Evolutionary conservation across 1,140 invertebrate species (phyloP).

Genomic region (Anoplophora glabripennis): DNA sequence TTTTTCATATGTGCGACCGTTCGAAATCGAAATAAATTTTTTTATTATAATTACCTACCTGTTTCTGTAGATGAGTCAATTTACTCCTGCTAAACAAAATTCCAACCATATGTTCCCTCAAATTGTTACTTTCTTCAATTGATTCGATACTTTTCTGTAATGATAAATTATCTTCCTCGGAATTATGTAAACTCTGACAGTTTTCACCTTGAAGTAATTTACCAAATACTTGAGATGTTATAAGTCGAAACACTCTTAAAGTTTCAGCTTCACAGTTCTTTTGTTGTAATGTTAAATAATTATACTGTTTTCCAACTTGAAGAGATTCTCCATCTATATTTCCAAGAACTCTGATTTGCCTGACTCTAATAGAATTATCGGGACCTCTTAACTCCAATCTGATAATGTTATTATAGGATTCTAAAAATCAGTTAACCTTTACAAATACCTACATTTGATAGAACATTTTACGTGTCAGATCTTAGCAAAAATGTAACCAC

Average conservation of each 20-base stretch:
- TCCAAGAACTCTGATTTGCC: constrained; percentile 73
- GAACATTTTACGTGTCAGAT: not conserved
- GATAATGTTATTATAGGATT: constrained; percentile 57
- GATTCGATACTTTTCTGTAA: constrained; percentile 53
- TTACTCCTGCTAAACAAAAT: constrained; percentile 94
- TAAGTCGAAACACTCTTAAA: constrained; percentile 86
- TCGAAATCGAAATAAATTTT: too few relatives aligned
- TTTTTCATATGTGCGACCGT: too few relatives aligned
- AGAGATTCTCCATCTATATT: constrained; percentile 55
- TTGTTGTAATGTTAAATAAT: constrained; percentile 65
- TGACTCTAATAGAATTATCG: constrained; percentile 82
- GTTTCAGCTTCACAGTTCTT: constrained; percentile 90
- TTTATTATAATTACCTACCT: constrained; percentile 62
- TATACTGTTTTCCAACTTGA: constrained; percentile 55
- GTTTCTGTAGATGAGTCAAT: constrained; percentile 90
- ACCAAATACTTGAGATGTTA: constrained; percentile 92
- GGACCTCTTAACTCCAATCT: constrained; percentile 87
- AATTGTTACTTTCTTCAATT: constrained; percentile 73
- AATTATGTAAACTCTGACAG: constrained; percentile 43
- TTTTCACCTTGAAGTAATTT: constrained; percentile 71
- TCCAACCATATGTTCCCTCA: constrained; percentile 95
- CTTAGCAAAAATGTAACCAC: not conserved
- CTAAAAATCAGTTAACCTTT: constrained; percentile 48
- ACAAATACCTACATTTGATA: too few relatives aligned
- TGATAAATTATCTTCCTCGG: constrained; percentile 40